A percentile compares a stretch with the other conserved stretches of the same genome.
Evolutionary conservation across 2,888 invertebrate species (phyloP).

Genomic region (Protonemura montana): DNA sequence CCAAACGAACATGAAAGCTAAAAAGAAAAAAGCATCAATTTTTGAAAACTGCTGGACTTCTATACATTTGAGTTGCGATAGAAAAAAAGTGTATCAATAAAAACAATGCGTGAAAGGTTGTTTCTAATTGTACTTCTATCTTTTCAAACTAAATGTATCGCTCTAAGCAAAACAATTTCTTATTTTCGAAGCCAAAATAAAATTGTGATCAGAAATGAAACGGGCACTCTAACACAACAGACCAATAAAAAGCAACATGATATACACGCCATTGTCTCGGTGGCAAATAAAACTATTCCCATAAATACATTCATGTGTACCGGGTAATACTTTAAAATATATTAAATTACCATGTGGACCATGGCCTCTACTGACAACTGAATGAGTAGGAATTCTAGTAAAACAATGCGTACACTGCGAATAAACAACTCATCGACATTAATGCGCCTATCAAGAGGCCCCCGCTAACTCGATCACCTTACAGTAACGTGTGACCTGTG

Average conservation of each 20-base stretch:
- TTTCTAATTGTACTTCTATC: too few relatives aligned
- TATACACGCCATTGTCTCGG: background rate
- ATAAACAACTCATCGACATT: background rate
- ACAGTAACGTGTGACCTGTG: background rate
- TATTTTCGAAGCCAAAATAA: background rate
- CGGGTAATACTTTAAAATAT: background rate
- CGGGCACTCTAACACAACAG: background rate
- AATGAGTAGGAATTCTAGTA: background rate
- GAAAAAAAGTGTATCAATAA: too few relatives aligned
- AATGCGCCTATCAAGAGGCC: background rate
- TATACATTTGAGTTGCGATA: too few relatives aligned
- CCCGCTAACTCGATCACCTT: background rate
- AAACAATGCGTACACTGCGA: background rate
- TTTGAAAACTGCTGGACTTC: too few relatives aligned
- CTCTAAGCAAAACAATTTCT: background rate
- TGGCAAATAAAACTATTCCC: background rate
- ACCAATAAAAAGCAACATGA: background rate
- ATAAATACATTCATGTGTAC: background rate
- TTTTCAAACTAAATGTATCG: background rate
- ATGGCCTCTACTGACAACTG: background rate
- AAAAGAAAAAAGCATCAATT: too few relatives aligned
- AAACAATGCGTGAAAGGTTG: too few relatives aligned
- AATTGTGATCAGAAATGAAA: background rate
- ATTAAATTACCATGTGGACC: background rate
- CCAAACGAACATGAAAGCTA: too few relatives aligned